Base-by-base conservation (phyloP, 2,888 invertebrate species). In the Microctonus brassicae region DNA sequence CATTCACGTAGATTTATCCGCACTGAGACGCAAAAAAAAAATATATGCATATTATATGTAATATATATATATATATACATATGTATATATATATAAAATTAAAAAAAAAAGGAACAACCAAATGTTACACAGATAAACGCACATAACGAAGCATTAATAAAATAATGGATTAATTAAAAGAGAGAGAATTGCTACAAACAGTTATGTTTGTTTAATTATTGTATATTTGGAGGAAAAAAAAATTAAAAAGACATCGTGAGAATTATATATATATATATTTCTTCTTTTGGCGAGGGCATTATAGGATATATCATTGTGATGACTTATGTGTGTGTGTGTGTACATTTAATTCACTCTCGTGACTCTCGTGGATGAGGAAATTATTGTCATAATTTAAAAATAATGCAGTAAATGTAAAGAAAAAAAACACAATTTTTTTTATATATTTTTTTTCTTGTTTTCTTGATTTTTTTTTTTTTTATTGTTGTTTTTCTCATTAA, bases 1-100 rank as follows among this genome's bases (percentile, higher is more conserved):
- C 85, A 86, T 86, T 85, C 84, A 82, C 79, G 80, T 85, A 85
- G 83, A 83, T 82, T 83, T 83, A 78, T 80, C 78, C 78, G 75
- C 47, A 75, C 75, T 78, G 75, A 75, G 77, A 75, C 78, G 78
- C 78, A 77, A 47, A 47, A 17, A 77, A 47, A 47, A 17, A 17
- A 47, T 47, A 47, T 47, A 47, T 47, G n/a, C n/a, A n/a, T n/a
- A n/a, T n/a, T n/a, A n/a, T n/a, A n/a, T n/a, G n/a, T n/a, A n/a
- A 47, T 47, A 47, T 47, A 47, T 47, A 47, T 47, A 47, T 47
- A 47, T 47, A 17, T 17, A 47, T 47, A 47, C 17, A n/a, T n/a
- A n/a, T n/a, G n/a, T n/a, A n/a, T 39, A 47, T 47, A 47, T 47
- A 47, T 47, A 47, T 47, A 47, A 17, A 47, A 29, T 5, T 5